These are phyloP conservation scores for Parazoanthus swiftii DNA, from an alignment of 92 coral and sea anemone species.

Conservation along the genomic window DNA sequence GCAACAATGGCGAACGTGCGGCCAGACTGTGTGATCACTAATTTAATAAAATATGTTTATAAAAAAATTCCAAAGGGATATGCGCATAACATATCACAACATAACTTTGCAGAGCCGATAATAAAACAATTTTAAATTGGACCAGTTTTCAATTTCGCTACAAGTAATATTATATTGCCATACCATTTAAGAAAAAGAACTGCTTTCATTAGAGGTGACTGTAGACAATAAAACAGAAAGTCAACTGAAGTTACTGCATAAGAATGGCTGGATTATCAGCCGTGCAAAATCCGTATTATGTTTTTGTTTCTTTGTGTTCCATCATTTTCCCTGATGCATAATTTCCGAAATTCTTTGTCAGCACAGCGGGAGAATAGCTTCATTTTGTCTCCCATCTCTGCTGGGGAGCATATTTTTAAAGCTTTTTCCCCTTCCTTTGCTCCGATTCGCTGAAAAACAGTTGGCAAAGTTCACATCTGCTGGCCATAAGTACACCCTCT, in stretches of 20 bases:
- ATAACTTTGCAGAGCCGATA: neutral
- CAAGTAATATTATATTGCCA: neutral
- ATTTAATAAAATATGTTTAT: conserved; percentile 19
- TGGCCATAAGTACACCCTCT: conserved; percentile 44
- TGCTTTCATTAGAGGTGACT: neutral
- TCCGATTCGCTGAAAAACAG: conserved; percentile 29
- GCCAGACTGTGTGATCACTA: conserved; percentile 1
- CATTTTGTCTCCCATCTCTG: conserved; percentile 2
- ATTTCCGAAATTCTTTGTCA: conserved; percentile 36
- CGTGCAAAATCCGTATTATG: conserved; percentile 1
- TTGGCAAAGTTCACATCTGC: conserved; percentile 34
- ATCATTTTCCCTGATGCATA: conserved; percentile 18
- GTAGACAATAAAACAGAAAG: neutral
- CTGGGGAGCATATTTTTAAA: conserved; percentile 25
- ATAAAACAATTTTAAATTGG: conserved; percentile 5
- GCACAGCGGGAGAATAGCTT: conserved; percentile 39
- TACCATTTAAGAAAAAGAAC: neutral
- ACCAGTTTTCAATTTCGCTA: neutral
- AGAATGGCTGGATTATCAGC: neutral
- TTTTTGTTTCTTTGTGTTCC: conserved; percentile 1
- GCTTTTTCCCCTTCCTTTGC: conserved; percentile 8
- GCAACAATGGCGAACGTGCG: conserved; percentile 29
- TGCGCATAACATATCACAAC: neutral
- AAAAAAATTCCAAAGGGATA: conserved; percentile 19
- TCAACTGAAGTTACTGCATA: neutral